Base-by-base conservation (phyloP, 2,113 vertebrate species). In the Tonatia bakeri region DNA sequence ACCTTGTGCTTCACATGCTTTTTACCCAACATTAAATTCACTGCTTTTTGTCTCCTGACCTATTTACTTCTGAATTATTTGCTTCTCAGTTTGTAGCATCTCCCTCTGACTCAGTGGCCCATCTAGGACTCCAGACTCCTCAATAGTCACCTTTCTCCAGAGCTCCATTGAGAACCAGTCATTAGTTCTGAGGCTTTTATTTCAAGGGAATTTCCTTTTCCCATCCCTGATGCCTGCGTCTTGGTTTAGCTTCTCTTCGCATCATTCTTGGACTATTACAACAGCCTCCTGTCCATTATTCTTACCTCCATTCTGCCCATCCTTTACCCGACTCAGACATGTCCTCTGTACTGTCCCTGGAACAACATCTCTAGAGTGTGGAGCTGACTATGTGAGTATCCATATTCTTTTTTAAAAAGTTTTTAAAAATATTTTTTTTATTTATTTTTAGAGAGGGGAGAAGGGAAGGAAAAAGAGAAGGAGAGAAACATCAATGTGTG, bases 81-180 rank as follows among this genome's bases (percentile, higher is more conserved):
- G 38, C 80, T 61, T 73, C 38, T 92, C 79, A 36, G 96, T 92
- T 75, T 93, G 77, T 69, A 82, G 59, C n/a, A 77, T 81, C 56
- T 61, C 52, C 92, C 90, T 95, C 90, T 97, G 92, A 64, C 86
- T 96, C 86, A 36, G 19, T 82, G 83, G 36, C 61, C 89, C 54
- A 80, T 69, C 52, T 83, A 94, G 79, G 59, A 97, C 65, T 54
- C 84, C 52, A 61, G 87, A 94, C 92, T 91, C 93, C 50, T 87
- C 38, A 69, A 59, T 95, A 92, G 59, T 70, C 77, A 64, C 76
- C 82, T 89, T 92, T 94, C n/a, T 91, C 81, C 50, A 96, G 67
- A 80, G 40, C 22, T 88, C n/a, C 54, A 22, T 90, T 77, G 95
- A 89, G 85, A 85, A 65, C 24, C 36, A 94, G 72, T 79, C 54